Conservation (phyloP, 92 coral and sea anemone genomes). For the Epizoanthus stellaris region DNA sequence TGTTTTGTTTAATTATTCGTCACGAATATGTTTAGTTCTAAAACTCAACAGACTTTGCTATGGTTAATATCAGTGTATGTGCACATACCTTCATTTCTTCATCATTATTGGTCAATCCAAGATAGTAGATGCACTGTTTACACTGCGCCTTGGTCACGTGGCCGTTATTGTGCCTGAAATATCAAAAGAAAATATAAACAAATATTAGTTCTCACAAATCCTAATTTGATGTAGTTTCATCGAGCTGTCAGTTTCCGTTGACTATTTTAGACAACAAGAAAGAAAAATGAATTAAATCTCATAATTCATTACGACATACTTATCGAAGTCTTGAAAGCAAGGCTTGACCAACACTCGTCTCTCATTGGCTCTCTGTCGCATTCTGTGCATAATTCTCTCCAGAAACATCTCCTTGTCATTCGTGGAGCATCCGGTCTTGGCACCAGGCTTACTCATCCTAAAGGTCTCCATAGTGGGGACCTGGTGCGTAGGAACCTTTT, state of each 20-base stretch:
- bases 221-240: too few species aligned
- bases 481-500: conserved; percentile 82
- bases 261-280: background rate
- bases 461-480: conserved; percentile 90
- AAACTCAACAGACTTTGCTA: background rate
- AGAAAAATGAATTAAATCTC: background rate
- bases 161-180: conserved; percentile 91
- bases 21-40: too few species aligned
- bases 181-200: background rate
- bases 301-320: conserved; percentile 57
- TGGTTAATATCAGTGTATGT: background rate
- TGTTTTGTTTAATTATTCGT: too few species aligned
- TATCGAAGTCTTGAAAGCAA: conserved; percentile 95
- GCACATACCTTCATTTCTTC: conserved; percentile 89
- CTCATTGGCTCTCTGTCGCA: conserved; percentile 86
- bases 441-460: conserved; percentile 94
- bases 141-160: conserved; percentile 96
- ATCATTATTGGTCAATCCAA: conserved; percentile 83
- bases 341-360: conserved; percentile 93
- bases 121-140: conserved; percentile 89
- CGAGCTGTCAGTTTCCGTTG: too few species aligned
- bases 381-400: conserved; percentile 78
- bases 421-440: conserved; percentile 60
- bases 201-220: background rate
- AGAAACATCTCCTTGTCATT: conserved; percentile 65